Conservation (phyloP, 2,888 invertebrate species). For the Andrena camellia region DNA sequence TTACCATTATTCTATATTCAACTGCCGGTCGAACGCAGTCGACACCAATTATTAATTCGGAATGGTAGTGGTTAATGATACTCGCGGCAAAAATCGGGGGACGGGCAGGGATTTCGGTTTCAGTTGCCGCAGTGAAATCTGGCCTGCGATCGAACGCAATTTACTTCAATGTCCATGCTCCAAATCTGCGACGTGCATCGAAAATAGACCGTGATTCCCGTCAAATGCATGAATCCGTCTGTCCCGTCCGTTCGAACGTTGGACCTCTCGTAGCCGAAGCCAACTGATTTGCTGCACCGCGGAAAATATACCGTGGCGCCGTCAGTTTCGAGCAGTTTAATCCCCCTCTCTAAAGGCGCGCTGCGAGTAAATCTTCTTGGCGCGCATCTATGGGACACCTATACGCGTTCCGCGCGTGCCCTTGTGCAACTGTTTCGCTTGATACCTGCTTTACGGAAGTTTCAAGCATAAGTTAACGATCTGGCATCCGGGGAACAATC, state of each 20-base stretch:
- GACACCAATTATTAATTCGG: too few relatives aligned
- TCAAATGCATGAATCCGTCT: constrained; percentile 27
- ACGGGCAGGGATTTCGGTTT: background rate
- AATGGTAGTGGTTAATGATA: too few relatives aligned
- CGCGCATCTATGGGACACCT: too few relatives aligned
- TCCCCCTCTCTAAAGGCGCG: background rate
- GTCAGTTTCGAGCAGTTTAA: background rate
- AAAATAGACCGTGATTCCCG: constrained; percentile 42
- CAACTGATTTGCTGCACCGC: background rate
- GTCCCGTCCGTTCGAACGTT: background rate
- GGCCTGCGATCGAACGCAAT: constrained; percentile 44
- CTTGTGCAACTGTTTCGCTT: too few relatives aligned
- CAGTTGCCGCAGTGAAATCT: constrained; percentile 13
- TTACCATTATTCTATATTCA: too few relatives aligned
- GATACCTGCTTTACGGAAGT: too few relatives aligned
- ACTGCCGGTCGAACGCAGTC: too few relatives aligned
- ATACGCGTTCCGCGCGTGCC: too few relatives aligned
- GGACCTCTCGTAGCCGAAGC: constrained; percentile 8
- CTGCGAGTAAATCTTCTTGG: background rate
- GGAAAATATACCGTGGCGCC: background rate
- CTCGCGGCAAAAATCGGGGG: too few relatives aligned
- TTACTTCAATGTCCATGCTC: constrained; percentile 39
- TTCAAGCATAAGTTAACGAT: too few relatives aligned
- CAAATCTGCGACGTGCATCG: constrained; percentile 34
- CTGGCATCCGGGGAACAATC: too few relatives aligned